Conservation (phyloP, 1,140 invertebrate species). For the Pseudomyrmex cubaensis region DNA sequence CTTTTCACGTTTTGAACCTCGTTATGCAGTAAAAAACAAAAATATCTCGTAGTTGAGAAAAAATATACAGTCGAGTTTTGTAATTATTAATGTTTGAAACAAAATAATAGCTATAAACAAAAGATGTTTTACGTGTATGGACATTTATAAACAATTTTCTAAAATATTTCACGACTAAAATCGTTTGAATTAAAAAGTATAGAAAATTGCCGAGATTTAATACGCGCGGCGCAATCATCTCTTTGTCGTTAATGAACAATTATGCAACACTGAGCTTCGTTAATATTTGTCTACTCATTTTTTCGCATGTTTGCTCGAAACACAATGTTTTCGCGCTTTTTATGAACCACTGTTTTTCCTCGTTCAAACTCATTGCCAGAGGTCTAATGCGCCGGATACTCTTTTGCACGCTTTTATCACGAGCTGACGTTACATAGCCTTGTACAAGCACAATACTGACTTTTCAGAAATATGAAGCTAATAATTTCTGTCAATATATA, state of each 20-base stretch:
- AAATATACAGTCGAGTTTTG: no score
- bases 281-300: slow-evolving; percentile 27
- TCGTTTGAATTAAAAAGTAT: neutral
- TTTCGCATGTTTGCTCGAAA: neutral
- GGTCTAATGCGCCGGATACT: slow-evolving; percentile 15
- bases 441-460: neutral
- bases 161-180: neutral
- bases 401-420: slow-evolving; percentile 9
- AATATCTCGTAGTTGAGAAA: slow-evolving; percentile 7
- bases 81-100: no score
- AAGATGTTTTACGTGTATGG: no score
- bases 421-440: neutral
- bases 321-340: slow-evolving; percentile 27
- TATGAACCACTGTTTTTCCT: neutral
- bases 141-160: no score
- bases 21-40: slow-evolving; percentile 17
- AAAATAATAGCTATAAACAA: no score
- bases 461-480: neutral
- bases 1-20: neutral
- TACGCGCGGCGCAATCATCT: neutral
- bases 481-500: neutral
- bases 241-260: slow-evolving; percentile 29
- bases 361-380: neutral
- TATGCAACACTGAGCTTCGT: neutral
- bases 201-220: neutral